Conservation (phyloP, 2,888 invertebrate genomes). For the Pandemis corylana region DNA sequence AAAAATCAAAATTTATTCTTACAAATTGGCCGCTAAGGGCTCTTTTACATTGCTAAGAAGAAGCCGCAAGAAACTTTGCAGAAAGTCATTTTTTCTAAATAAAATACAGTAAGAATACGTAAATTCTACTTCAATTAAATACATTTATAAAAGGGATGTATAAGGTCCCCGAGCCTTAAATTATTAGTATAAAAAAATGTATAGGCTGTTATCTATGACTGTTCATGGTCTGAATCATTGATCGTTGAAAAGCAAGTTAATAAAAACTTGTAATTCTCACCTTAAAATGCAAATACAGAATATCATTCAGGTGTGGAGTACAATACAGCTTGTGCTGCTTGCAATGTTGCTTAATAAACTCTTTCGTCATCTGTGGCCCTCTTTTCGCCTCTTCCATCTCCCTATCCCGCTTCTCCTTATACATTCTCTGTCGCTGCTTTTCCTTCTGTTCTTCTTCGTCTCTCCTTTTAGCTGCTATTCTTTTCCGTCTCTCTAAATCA, state of each 20-base stretch:
- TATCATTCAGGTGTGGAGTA: slow-evolving; percentile 96
- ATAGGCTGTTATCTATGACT: too few species aligned
- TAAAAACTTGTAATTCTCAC: slow-evolving; percentile 72
- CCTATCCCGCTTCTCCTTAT: slow-evolving; percentile 64
- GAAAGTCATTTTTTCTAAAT: too few species aligned
- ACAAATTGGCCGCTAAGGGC: too few species aligned
- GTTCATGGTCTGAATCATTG: too few species aligned
- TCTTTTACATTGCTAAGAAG: too few species aligned
- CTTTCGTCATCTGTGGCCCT: slow-evolving; percentile 90
- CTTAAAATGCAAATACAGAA: slow-evolving; percentile 97
- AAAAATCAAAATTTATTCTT: too few species aligned
- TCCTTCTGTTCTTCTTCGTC: slow-evolving; percentile 62
- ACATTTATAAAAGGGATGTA: too few species aligned
- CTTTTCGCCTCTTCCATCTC: slow-evolving; percentile 72
- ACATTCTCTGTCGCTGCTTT: slow-evolving; percentile 59
- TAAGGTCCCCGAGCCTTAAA: too few species aligned
- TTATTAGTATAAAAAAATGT: too few species aligned
- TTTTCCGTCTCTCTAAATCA: slow-evolving; percentile 46
- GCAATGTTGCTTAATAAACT: slow-evolving; percentile 92
- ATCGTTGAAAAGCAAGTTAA: neutral
- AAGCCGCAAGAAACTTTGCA: too few species aligned
- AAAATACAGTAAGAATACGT: too few species aligned
- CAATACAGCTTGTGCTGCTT: slow-evolving; percentile 93
- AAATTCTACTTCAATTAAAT: too few species aligned
- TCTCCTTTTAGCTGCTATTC: slow-evolving; percentile 55